Conservation (phyloP, 2,797 vertebrate species). For the Bryconaethiops microstoma region DNA sequence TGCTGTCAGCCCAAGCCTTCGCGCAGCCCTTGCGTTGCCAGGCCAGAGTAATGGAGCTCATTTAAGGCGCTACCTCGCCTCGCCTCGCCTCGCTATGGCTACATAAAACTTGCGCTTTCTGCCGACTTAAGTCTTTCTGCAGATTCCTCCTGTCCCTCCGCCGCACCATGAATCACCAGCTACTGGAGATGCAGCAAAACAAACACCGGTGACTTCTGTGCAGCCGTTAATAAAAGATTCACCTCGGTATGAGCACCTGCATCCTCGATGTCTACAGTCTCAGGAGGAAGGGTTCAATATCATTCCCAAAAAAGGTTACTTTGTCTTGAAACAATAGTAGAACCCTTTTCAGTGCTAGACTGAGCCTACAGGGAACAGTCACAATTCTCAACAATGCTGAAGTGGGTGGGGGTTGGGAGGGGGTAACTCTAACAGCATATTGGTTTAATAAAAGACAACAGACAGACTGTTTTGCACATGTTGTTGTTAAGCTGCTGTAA, state of each 20-base stretch:
- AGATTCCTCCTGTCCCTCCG: constrained; percentile 33
- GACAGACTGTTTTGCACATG: too few species aligned
- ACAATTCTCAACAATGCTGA: too few species aligned
- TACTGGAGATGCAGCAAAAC: constrained; percentile 28
- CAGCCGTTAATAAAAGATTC: constrained; percentile 16
- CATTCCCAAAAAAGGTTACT: too few species aligned
- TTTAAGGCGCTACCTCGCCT: constrained; percentile 60
- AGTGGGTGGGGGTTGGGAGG: too few species aligned
- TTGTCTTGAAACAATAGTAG: too few species aligned
- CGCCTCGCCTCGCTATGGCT: constrained; percentile 44
- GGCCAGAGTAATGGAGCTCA: constrained; percentile 63
- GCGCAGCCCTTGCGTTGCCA: constrained; percentile 52
- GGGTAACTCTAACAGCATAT: neutral
- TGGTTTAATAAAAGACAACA: neutral
- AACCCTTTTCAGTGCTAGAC: too few species aligned
- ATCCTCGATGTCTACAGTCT: neutral
- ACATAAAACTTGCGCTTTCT: constrained; percentile 58
- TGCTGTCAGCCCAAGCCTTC: constrained; percentile 64
- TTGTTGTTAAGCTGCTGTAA: too few species aligned
- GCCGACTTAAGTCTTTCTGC: constrained; percentile 48
- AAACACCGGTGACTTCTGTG: neutral
- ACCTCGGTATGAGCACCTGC: constrained; percentile 36
- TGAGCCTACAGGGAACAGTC: too few species aligned
- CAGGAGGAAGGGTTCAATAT: too few species aligned
- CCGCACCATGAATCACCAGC: constrained; percentile 52